Percentiles rank a stretch among this genome's conserved stretches.
Conservation (phyloP, 2,888 invertebrate genomes). For the Noctua janthina region DNA sequence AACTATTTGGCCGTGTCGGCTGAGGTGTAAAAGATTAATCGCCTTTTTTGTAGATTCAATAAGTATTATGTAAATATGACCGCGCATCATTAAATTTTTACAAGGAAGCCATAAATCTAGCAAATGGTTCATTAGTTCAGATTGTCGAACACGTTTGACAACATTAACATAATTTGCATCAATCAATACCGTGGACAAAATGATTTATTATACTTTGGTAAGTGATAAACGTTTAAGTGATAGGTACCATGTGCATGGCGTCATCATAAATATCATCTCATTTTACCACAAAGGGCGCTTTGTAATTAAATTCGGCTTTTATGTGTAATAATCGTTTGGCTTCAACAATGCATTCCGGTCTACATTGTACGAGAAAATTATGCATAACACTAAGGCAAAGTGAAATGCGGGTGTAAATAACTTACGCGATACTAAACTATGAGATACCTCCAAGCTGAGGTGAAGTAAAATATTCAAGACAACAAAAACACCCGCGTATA, state of each 20-base stretch:
- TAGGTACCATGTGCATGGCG: background rate
- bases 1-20: slow-evolving; percentile 49
- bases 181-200: slow-evolving; percentile 53
- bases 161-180: slow-evolving; percentile 62
- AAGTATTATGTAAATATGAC: slow-evolving; percentile 47
- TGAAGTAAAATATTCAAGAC: slow-evolving; percentile 44
- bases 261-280: slow-evolving; percentile 14
- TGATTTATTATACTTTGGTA: slow-evolving; percentile 54
- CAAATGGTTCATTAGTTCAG: slow-evolving; percentile 57
- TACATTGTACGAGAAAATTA: slow-evolving; percentile 50
- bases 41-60: slow-evolving; percentile 48
- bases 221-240: slow-evolving; percentile 36
- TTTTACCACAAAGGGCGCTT: slow-evolving; percentile 6
- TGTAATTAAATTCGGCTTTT: slow-evolving; percentile 52
- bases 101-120: slow-evolving; percentile 65
- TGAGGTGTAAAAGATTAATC: slow-evolving; percentile 53
- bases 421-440: slow-evolving; percentile 26
- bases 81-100: slow-evolving; percentile 58
- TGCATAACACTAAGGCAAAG: slow-evolving; percentile 32
- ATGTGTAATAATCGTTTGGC: slow-evolving; percentile 33
- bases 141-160: slow-evolving; percentile 60
- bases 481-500: slow-evolving; percentile 30
- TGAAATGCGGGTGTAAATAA: slow-evolving; percentile 57
- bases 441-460: slow-evolving; percentile 33
- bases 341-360: slow-evolving; percentile 39